Conservation (phyloP, 2,888 invertebrate genomes). For the Argyra leucocephala region DNA sequence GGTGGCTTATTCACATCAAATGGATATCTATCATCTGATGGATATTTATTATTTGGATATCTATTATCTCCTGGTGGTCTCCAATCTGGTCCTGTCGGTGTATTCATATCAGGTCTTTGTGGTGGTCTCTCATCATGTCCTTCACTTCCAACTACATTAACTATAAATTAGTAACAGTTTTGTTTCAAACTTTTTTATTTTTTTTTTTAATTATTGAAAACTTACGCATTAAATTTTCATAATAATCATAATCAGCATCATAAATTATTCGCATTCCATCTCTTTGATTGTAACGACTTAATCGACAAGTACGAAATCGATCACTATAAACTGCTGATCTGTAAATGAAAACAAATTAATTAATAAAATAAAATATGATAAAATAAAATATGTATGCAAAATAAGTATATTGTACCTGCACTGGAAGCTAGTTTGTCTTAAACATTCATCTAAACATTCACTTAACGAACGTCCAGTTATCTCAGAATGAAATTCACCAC, state of each 20-base stretch:
- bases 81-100: slow-evolving; percentile 31
- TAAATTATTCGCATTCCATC: slow-evolving; percentile 81
- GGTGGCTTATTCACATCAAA: slow-evolving; percentile 42
- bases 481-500: slow-evolving; percentile 82
- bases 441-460: slow-evolving; percentile 82
- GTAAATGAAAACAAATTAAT: slow-evolving; percentile 23
- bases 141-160: slow-evolving; percentile 42
- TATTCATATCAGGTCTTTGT: slow-evolving; percentile 31
- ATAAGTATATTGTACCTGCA: too few species aligned
- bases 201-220: slow-evolving; percentile 26
- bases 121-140: slow-evolving; percentile 30
- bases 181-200: not conserved
- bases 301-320: slow-evolving; percentile 69
- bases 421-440: slow-evolving; percentile 79
- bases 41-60: slow-evolving; percentile 41
- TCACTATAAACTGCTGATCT: slow-evolving; percentile 83
- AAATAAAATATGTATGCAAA: not conserved
- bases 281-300: slow-evolving; percentile 77
- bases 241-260: slow-evolving; percentile 86
- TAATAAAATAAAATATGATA: not conserved
- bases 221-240: slow-evolving; percentile 88
- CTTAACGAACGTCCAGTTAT: slow-evolving; percentile 78
- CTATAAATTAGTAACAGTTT: slow-evolving; percentile 27
- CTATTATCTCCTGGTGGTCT: slow-evolving; percentile 39
- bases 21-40: slow-evolving; percentile 35